Conservation (phyloP, 1,140 invertebrate genomes). For the Euwallacea fornicatus region DNA sequence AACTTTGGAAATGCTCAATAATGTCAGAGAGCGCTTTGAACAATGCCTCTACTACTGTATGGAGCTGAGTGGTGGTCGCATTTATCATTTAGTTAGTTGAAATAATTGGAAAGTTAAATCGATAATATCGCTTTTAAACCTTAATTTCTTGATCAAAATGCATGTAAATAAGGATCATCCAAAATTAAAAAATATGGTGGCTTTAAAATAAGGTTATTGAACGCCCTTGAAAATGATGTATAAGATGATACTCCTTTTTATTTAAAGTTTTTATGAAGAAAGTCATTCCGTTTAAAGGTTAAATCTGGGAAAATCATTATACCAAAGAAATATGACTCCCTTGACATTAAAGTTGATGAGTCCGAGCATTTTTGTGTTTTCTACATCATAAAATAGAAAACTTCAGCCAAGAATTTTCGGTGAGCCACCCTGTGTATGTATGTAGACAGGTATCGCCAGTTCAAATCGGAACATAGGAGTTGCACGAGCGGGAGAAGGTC, state of each 20-base stretch:
- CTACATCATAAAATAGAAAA: background rate
- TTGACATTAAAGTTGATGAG: background rate
- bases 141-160: background rate
- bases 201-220: constrained; percentile 2
- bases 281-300: background rate
- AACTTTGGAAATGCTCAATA: background rate
- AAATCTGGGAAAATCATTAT: background rate
- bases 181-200: background rate
- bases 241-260: background rate
- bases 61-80: background rate
- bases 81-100: background rate
- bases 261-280: background rate
- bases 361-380: background rate
- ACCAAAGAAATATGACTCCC: background rate
- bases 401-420: too few species aligned
- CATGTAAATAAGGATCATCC: too few species aligned
- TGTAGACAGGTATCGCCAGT: too few species aligned
- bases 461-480: too few species aligned
- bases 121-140: background rate
- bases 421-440: too few species aligned
- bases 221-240: background rate
- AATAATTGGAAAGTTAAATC: background rate
- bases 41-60: background rate
- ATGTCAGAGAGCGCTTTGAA: too few species aligned
- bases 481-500: too few species aligned